A percentile compares a stretch with the other conserved stretches of the same genome.
These are phyloP conservation scores for Oenanthe oenanthe DNA, from an alignment of 2,113 vertebrate species.

Conservation along the genomic window DNA sequence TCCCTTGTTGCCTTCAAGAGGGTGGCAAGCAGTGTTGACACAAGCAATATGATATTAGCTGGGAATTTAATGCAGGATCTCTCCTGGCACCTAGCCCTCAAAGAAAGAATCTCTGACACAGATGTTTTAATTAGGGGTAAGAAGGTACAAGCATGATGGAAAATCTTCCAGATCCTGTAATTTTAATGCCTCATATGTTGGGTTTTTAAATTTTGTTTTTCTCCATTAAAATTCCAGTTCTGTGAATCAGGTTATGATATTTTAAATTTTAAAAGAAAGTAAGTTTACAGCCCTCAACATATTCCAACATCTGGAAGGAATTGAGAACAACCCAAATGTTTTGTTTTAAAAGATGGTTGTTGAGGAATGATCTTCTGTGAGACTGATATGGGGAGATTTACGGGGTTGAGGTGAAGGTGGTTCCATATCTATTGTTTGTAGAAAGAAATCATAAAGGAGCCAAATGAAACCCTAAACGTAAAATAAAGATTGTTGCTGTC, in stretches of 20 bases:
- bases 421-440: neutral
- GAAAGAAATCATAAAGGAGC: neutral
- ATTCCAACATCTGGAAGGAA: neutral
- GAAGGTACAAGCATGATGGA: neutral
- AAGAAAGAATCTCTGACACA: neutral
- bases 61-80: neutral
- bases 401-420: fast-evolving
- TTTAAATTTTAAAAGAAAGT: neutral
- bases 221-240: neutral
- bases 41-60: neutral
- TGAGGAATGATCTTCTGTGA: neutral
- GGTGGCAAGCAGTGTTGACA: neutral
- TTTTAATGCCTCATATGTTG: neutral
- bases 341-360: neutral
- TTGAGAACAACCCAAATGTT: neutral
- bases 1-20: neutral
- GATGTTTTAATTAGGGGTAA: neutral
- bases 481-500: neutral
- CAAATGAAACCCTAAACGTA: neutral
- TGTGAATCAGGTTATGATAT: neutral
- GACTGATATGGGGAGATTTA: neutral
- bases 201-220: neutral
- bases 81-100: neutral
- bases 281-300: neutral
- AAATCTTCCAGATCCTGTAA: neutral